A percentile compares a stretch with the other conserved stretches of the same genome.
phyloP scores from a whole-genome alignment of 2,113 vertebrate species.

The Dryoscopus gambensis region DNA sequence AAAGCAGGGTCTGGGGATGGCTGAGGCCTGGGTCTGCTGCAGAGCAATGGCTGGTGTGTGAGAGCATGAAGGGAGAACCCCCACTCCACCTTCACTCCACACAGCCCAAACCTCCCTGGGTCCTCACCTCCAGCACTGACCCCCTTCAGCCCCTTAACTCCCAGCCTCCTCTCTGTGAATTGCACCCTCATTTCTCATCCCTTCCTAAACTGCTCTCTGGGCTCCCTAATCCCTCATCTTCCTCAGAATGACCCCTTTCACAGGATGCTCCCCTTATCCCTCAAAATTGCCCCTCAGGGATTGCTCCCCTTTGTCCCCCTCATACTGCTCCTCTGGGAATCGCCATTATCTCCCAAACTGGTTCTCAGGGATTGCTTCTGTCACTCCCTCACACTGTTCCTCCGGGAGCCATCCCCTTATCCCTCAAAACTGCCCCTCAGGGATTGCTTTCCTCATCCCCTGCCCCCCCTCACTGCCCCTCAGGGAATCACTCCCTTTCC shows the following conservation, averaged over 20 bases:
- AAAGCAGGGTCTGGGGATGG: neutral
- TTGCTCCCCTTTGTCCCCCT: neutral
- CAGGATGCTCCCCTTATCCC: neutral
- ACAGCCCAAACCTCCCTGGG: neutral
- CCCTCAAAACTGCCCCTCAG: neutral
- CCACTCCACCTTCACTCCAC: neutral
- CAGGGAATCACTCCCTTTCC: neutral
- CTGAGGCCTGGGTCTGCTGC: neutral
- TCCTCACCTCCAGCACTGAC: neutral
- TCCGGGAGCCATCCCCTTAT: neutral
- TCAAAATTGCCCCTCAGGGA: neutral
- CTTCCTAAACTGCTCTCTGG: neutral
- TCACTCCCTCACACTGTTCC: neutral
- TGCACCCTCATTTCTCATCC: neutral
- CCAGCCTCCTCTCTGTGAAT: neutral
- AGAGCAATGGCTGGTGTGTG: neutral
- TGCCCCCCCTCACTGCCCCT: neutral
- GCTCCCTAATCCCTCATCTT: neutral
- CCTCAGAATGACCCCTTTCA: neutral
- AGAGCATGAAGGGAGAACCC: neutral
- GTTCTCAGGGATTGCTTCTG: neutral
- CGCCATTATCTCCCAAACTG: neutral
- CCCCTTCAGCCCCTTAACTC: neutral
- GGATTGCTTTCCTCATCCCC: neutral
- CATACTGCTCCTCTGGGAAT: accelerated